Conservation (phyloP, 2,888 invertebrate genomes). For the Oxytorus armatus region DNA sequence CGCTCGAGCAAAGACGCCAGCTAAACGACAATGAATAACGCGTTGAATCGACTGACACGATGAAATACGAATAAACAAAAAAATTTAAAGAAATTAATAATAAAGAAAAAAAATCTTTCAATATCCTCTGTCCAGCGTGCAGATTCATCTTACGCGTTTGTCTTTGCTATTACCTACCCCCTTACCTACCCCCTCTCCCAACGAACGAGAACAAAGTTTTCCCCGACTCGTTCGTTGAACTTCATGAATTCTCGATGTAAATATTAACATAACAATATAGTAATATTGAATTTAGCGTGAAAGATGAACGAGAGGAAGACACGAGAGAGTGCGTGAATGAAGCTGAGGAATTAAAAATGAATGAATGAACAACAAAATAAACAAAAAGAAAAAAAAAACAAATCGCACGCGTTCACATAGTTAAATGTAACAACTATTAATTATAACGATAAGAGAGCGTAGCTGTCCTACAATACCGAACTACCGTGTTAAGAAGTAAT, state of each 20-base stretch:
- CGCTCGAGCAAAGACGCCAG: slow-evolving; percentile 41
- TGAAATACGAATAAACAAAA: slow-evolving; percentile 36
- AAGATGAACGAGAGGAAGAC: slow-evolving; percentile 51
- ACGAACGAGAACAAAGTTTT: slow-evolving; percentile 72
- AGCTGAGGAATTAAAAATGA: slow-evolving; percentile 11
- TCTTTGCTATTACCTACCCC: slow-evolving; percentile 77
- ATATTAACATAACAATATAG: slow-evolving; percentile 81
- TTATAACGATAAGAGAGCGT: slow-evolving; percentile 80
- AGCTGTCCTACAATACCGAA: slow-evolving; percentile 83
- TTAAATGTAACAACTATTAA: slow-evolving; percentile 82
- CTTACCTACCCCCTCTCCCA: slow-evolving; percentile 66
- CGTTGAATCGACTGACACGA: slow-evolving; percentile 42
- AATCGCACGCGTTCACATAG: slow-evolving; percentile 74
- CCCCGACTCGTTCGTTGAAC: slow-evolving; percentile 76
- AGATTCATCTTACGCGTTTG: slow-evolving; percentile 75
- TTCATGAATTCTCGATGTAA: slow-evolving; percentile 83
- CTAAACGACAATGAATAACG: slow-evolving; percentile 47
- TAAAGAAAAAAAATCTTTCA: slow-evolving; percentile 51
- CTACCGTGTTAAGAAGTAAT: slow-evolving; percentile 81
- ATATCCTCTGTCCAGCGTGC: slow-evolving; percentile 69
- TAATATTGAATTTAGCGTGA: slow-evolving; percentile 74
- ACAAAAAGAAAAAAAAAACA: slow-evolving; percentile 52
- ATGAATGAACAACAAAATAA: slow-evolving; percentile 50
- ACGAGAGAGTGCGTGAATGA: slow-evolving; percentile 43
- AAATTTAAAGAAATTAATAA: slow-evolving; percentile 9